These are phyloP conservation scores for Etheostoma perlongum DNA, from an alignment of 2,797 vertebrate genomes.

Conservation along the genomic window DNA sequence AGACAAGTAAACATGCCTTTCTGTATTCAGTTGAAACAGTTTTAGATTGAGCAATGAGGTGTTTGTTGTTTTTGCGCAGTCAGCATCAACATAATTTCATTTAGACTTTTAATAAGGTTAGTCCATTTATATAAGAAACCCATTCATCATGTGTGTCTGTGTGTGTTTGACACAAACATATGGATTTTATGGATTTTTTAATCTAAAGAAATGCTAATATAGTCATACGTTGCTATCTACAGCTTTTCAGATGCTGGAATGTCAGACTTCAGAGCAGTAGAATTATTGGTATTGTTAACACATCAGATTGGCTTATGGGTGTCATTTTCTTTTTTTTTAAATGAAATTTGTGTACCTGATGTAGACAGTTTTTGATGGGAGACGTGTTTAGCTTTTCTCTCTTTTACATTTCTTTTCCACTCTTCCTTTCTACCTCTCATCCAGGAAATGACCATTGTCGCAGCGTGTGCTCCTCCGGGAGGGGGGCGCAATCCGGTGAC, in stretches of 20 bases:
- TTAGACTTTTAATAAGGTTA: conserved; percentile 38
- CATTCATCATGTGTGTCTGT: conserved; percentile 45
- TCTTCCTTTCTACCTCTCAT: conserved; percentile 2
- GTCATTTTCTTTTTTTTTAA: background rate
- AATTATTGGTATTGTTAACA: background rate
- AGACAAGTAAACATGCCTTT: background rate
- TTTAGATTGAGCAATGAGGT: background rate
- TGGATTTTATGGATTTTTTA: background rate
- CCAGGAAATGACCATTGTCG: conserved; percentile 88
- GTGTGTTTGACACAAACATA: background rate
- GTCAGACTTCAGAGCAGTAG: background rate
- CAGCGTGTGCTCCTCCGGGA: conserved; percentile 89
- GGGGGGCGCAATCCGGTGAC: conserved; percentile 91
- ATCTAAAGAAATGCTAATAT: background rate
- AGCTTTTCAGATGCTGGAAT: background rate
- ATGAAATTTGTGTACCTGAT: too few relatives aligned
- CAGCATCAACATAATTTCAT: conserved; percentile 38
- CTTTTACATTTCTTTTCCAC: background rate
- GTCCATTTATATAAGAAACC: conserved; percentile 34
- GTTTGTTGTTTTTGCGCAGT: conserved; percentile 32
- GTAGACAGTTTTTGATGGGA: background rate
- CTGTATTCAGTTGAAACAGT: background rate
- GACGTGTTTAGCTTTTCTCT: background rate
- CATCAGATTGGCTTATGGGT: background rate
- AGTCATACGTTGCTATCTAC: background rate